Evolutionary conservation across 2,113 vertebrate species (phyloP).

Genomic region (Telmatochromis brachygnathus): DNA sequence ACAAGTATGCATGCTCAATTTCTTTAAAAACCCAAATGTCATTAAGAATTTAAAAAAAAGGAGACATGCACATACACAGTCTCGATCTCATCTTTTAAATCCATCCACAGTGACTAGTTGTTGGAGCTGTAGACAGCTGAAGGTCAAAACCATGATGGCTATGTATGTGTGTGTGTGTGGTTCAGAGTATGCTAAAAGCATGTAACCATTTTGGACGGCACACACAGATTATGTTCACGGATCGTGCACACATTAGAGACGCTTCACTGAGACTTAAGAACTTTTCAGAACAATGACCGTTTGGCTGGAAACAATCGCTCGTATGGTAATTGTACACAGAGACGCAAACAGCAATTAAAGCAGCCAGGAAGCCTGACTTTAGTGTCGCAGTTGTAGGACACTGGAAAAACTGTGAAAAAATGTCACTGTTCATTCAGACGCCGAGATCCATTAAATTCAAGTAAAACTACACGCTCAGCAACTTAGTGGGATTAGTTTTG

Average conservation of each 20-base stretch:
- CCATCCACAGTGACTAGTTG: not conserved
- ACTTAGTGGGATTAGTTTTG: not conserved
- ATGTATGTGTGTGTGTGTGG: not conserved
- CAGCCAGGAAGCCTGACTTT: not conserved
- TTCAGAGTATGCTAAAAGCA: not conserved
- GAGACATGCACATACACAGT: fast-evolving
- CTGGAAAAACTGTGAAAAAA: not conserved
- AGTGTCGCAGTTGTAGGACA: not conserved
- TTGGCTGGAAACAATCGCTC: not conserved
- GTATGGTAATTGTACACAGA: not conserved
- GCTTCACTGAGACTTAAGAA: constrained; percentile 30
- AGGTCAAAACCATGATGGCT: not conserved
- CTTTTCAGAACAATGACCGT: not conserved
- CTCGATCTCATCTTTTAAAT: not conserved
- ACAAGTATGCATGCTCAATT: not conserved
- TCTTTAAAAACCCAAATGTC: not conserved
- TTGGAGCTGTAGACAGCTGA: not conserved
- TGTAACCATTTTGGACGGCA: constrained; percentile 10
- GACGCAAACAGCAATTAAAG: not conserved
- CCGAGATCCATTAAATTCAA: not conserved
- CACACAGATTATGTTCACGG: constrained; percentile 29
- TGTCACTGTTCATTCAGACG: not conserved
- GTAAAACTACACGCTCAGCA: not conserved
- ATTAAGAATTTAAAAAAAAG: fast-evolving
- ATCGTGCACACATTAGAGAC: constrained; percentile 36